A percentile compares a stretch with the other conserved stretches of the same genome.
Conservation (phyloP, 2,797 vertebrate genomes). For the Capromys pilorides region DNA sequence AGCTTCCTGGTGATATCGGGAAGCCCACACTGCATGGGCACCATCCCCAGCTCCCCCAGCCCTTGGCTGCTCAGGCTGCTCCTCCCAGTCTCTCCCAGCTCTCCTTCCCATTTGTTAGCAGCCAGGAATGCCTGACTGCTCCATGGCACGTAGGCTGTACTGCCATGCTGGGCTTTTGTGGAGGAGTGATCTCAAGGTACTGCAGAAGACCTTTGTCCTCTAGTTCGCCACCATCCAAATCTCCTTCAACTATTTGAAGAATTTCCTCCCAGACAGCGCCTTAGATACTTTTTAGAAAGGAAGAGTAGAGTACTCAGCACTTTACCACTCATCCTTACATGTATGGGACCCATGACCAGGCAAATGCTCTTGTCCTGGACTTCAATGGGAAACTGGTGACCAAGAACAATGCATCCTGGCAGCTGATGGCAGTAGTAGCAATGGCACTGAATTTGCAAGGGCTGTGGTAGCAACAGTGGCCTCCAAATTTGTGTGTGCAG, state of each 20-base stretch:
- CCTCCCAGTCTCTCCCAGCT: background rate
- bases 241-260: background rate
- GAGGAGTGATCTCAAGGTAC: background rate
- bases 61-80: background rate
- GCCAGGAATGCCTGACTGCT: background rate
- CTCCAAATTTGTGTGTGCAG: no score
- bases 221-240: background rate
- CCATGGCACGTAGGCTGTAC: background rate
- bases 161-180: background rate
- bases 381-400: background rate
- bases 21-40: background rate
- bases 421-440: background rate
- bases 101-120: background rate
- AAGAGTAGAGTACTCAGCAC: background rate
- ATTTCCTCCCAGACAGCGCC: background rate
- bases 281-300: background rate
- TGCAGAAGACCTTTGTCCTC: background rate
- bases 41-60: background rate
- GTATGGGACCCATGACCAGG: background rate
- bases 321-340: background rate
- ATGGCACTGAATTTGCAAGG: background rate
- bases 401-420: background rate
- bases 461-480: rapidly evolving
- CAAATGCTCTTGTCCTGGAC: background rate
- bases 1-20: background rate